A percentile compares a stretch with the other conserved stretches of the same genome.
phyloP scores from a whole-genome alignment of 2,113 vertebrate genomes.

The Tupaia tana region DNA sequence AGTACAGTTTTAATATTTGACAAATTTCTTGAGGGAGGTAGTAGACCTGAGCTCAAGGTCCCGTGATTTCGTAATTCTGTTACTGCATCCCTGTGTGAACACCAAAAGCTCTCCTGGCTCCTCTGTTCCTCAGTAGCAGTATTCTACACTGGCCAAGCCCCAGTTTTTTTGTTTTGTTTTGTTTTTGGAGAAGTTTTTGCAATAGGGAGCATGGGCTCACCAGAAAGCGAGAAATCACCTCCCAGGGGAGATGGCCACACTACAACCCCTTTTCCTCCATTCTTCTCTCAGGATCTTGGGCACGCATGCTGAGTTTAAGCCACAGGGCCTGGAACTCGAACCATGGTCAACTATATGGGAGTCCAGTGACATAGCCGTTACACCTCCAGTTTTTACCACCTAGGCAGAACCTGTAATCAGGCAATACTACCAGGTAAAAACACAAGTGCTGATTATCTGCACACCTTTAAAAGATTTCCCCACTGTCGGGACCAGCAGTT shows the following conservation, averaged over 20 bases:
- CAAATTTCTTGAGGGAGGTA: not conserved
- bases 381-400: not conserved
- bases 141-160: not conserved
- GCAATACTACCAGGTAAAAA: not conserved
- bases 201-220: too few species aligned
- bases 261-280: too few species aligned
- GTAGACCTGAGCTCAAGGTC: not conserved
- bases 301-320: too few species aligned
- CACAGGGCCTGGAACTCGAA: too few species aligned
- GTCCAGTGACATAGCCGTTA: too few species aligned
- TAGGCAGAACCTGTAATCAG: not conserved
- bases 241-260: too few species aligned
- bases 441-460: not conserved
- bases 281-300: too few species aligned
- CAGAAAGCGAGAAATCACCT: too few species aligned
- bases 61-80: not conserved
- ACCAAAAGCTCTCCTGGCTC: not conserved
- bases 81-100: not conserved
- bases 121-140: not conserved
- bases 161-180: not conserved
- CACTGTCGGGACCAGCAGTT: too few species aligned
- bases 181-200: too few species aligned
- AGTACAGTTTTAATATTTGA: constrained; percentile 8
- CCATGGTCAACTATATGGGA: too few species aligned
- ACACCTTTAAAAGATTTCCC: not conserved